Evolutionary conservation across 2,797 vertebrate genomes (phyloP), one percentile per base, ranked within the genome.

Genomic region (Australoheros facetus): DNA sequence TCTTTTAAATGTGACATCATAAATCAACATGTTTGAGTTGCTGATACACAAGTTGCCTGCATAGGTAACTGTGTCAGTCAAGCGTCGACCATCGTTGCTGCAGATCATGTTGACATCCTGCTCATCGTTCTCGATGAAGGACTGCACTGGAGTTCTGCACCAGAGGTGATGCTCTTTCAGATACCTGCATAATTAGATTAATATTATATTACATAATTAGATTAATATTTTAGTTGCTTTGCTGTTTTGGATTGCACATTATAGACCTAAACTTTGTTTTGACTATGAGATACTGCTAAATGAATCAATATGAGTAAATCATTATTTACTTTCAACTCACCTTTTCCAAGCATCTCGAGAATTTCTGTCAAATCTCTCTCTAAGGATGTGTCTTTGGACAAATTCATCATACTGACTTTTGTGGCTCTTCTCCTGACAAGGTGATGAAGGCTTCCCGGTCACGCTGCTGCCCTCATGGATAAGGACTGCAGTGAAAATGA

Each of bases 71-170:
- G 1, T 62, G 4, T 62, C 21, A n/a, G n/a, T 23, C 39, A 21
- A 13, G 19, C 17, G 51, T 2, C 5, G 42, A 0, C 75, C 75
- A 3, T 4, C 4, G 7, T 0, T 28, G 1, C 45, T 69, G 37
- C 75, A 77, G 26, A 57, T 77, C 6, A 39, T 39, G 12, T 0
- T 17, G 8, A 17, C 5, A 0, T 0, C 37, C 7, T 3, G 0
- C 32, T 5, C 7, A 2, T 0, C 5, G 1, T 34, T n/a, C 21
- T 19, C 23, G 16, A 77, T 34, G 39, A 77, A 77, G 7, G 75
- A 57, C 32, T 77, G 75, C 7, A 64, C 60, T 64, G 0, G 2
- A 51, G 75, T 45, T 70, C 54, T 56, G 28, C 12, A 3, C 19
- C 64, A 77, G 55, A 62, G 59, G 34, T 17, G 7, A 8, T 32